Base-by-base conservation (phyloP, 2,113 vertebrate species). In the Galbula dea region DNA sequence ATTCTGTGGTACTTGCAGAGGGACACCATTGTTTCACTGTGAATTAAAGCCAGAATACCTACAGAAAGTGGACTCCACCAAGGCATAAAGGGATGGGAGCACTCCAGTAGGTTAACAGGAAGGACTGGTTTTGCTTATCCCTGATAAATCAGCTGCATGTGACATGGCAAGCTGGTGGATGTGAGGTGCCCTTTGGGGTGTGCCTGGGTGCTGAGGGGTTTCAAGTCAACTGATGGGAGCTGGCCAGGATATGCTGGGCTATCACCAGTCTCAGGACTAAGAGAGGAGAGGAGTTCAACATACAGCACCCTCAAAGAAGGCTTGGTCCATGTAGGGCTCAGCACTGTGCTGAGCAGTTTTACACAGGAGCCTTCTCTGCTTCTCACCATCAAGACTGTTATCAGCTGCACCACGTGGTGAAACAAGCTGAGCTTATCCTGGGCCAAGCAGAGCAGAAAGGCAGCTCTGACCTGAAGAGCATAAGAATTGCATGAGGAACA, bases 221-320 rank as follows among this genome's bases (percentile, higher is more conserved):
- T 66, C 34, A 41, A 37, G 48, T 11, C 19, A 32, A 55, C 13
- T 0, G 0, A 32, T 46, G 45, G 46, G 30, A 11, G 5, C 43
- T 19, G 0, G 0, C 13, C 3, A 10, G 27, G 29, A 2, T 51
- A 18, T 4, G 6, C 71, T 88, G 58, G 20, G 32, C 21, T 62
- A 4, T 11, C 19, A 32, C 12, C 43, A 16, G 19, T 45, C 61
- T 58, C 51, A 74, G 71, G 57, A 37, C 62, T 54, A 22, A 41
- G 27, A 41, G 27, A 52, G 52, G n/a, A 62, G 41, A 16, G 30
- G 26, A 41, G 16, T 22, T 39, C 41, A 30, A 0, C 14, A 24
- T 57, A 52, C 22, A 88, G 32, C 7, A 37, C 43, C 26, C 48
- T 79, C 22, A 55, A 69, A 0, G 17, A 37, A 51, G 49, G 32